Evolutionary conservation across 1,140 invertebrate species (phyloP), one percentile per base, ranked within the genome.

Genomic region (Scaptomyza montana): DNA sequence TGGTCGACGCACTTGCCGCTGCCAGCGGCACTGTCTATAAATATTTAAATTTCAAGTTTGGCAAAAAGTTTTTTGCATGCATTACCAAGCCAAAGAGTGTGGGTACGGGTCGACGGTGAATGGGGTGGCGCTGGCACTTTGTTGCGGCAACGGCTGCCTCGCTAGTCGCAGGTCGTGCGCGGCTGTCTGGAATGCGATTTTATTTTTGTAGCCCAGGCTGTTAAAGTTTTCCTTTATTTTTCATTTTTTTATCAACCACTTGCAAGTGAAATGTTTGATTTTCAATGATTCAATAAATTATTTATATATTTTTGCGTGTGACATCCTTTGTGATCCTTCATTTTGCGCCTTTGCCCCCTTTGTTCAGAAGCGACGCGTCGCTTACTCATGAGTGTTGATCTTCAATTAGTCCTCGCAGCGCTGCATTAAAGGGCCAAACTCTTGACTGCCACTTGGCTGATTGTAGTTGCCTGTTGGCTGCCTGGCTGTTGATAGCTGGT

Each of bases 31-130:
- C 63, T 84, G 84, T 89, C 84, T 89, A 89, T 89, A 89, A 89
- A 89, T 89, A 89, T 89, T 89, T 89, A 89, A 89, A 89, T 89
- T 89, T 89, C 80, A 89, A 89, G 84, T 89, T 89, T 87, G 84
- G 77, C 78, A 87, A 87, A 36, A 89, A 89, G 85, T 89, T 89
- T 89, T 87, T 89, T 84, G 84, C 84, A 89, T 89, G 85, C 84
- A 89, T 87, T 87, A 89, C 76, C 66, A 65, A 60, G 50, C 43
- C 50, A 62, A 62, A 54, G 46, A 43, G 33, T 51, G 54, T 60
- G 47, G 66, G 21, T 25, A 43, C 4, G 8, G 10, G n/a, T 16
- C 4, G 36, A 2, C 12, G 21, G n/a, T 7, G 56, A 36, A 13
- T 53, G 30, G 39, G 10, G 5, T 19, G 19, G 54, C 9, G 25